Base-by-base conservation (phyloP, 64 coral and sea anemone species). In the Stichodactyla helianthus region DNA sequence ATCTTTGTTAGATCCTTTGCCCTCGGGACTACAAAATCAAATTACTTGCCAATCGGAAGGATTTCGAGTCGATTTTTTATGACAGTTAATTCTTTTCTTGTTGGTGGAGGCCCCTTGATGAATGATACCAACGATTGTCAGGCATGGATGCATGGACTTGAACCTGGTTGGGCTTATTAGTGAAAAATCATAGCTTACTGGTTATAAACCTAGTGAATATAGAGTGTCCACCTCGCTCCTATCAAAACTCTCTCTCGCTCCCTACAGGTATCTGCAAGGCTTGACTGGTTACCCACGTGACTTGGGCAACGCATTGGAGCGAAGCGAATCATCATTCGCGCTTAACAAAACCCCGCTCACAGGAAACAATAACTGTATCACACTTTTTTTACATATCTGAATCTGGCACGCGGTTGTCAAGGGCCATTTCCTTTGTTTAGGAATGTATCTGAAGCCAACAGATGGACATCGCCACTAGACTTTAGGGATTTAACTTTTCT, bases 361-460 rank as follows among this genome's bases (percentile, higher is more conserved):
- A 82, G 82, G 22, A 31, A 88, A 97, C 91, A 90, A 95, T 85
- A 85, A 70, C 59, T 53, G 88, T 93, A 92, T 97, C 94, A 88
- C 88, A 85, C 91, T 90, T 97, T 92, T 92, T 83, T 93, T 44
- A 97, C 94, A 97, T 93, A 93, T 77, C 84, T 89, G 86, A 97
- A 89, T 89, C 86, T 85, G 88, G 89, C 94, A 97, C 94, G 94
- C 94, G 91, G 94, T 89, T 63, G 79, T 79, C 55, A 90, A 89
- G 90, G 53, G 83, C 82, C 85, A 82, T 71, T 31, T 86, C 93
- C 70, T 97, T 97, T 97, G 94, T 97, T 87, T 83, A 83, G 85
- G 88, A 95, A 97, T 97, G 91, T 97, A 79, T 90, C 94, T 84
- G 83, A 97, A 93, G 91, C 91, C 86, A 97, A 92, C 94, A 97